Conservation (phyloP, 2,888 invertebrate species). For the Drosophila siamana region DNA sequence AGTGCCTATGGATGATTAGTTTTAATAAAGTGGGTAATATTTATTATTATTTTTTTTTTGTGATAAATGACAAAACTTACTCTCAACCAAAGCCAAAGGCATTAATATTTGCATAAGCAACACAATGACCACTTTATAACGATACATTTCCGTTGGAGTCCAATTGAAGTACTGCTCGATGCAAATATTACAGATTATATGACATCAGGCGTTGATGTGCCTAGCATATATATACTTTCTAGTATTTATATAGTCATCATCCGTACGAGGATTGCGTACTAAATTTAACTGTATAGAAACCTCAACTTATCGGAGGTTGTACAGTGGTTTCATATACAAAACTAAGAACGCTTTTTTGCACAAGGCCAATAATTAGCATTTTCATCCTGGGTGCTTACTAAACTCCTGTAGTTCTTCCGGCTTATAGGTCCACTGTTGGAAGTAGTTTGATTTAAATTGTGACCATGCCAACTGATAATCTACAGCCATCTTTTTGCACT, state of each 20-base stretch:
- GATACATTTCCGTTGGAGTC: conserved; percentile 18
- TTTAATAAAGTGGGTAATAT: not conserved
- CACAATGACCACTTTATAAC: not conserved
- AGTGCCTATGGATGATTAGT: conserved; percentile 5
- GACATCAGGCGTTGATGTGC: not conserved
- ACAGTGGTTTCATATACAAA: not conserved
- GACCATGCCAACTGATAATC: conserved; percentile 85
- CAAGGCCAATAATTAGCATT: too few relatives aligned
- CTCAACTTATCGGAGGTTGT: not conserved
- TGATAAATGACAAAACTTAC: conserved; percentile 12
- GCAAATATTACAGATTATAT: not conserved
- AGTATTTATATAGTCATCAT: conserved; percentile 1
- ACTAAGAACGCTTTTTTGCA: not conserved
- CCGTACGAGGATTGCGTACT: not conserved
- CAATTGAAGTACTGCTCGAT: not conserved
- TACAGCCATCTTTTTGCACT: conserved; percentile 67
- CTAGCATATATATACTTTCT: not conserved
- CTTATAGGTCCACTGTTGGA: conserved; percentile 87
- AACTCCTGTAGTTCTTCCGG: conserved; percentile 80
- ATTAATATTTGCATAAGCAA: conserved; percentile 12
- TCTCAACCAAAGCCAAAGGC: not conserved
- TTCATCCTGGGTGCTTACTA: not conserved
- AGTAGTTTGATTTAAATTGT: conserved; percentile 86
- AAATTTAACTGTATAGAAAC: conserved; percentile 5
- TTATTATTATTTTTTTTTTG: not conserved